Percentiles rank a stretch among this genome's conserved stretches.
phyloP scores from a whole-genome alignment of 2,797 vertebrate genomes.

The Urocyon cinereoargenteus region DNA sequence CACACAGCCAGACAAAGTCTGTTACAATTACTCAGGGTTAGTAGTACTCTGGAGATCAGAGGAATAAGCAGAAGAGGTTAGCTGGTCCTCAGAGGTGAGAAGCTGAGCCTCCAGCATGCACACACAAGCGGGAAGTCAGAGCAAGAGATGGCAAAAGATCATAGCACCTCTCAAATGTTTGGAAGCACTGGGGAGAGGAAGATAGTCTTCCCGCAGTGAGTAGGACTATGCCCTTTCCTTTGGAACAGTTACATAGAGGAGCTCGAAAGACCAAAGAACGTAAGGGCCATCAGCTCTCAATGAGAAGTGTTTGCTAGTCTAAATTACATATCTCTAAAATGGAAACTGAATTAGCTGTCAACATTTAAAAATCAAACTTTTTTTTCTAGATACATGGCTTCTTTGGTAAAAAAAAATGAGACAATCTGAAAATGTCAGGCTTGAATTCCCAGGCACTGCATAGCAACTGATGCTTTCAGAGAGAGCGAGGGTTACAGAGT shows the following conservation, averaged over 20 bases:
- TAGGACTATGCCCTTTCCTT: not conserved
- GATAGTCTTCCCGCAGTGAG: not conserved
- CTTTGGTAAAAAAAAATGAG: not conserved
- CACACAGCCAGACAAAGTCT: not conserved
- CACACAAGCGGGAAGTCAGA: not conserved
- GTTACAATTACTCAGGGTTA: too few species aligned
- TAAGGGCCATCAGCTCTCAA: not conserved
- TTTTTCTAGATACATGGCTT: not conserved
- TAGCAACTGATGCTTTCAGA: not conserved
- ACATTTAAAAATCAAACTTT: not conserved
- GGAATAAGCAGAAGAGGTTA: not conserved
- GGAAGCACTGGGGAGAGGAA: not conserved
- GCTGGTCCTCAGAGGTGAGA: not conserved
- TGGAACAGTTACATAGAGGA: not conserved
- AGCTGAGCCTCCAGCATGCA: not conserved
- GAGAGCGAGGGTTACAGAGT: not conserved
- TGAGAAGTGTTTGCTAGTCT: not conserved
- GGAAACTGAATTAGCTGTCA: not conserved
- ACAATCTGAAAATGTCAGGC: not conserved
- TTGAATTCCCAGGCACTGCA: not conserved
- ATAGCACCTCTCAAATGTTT: not conserved
- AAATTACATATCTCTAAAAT: not conserved
- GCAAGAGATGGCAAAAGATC: not conserved
- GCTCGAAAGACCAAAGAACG: not conserved
- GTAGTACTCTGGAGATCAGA: not conserved